Evolutionary conservation across 2,113 vertebrate species (phyloP), one percentile per base, ranked within the genome.

Genomic region (Turnix velox): DNA sequence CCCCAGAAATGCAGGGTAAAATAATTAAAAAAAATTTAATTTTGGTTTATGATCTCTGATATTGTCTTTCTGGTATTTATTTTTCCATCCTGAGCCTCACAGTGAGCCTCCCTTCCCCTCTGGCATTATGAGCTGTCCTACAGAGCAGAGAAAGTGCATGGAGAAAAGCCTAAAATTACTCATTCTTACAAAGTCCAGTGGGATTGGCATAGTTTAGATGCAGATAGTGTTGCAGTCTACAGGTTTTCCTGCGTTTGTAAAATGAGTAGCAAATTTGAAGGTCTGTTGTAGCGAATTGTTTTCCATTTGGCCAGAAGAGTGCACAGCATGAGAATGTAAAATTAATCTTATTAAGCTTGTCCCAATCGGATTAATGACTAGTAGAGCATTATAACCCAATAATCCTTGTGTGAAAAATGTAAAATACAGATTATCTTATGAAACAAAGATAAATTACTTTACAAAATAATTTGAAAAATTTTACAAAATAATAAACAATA

Each of bases 51-150:
- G 52, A 15, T 92, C 58, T 94, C 67, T 94, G 33, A 42, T 75
- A 97, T 20, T 52, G 73, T 87, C 78, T 97, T 86, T 48, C 94
- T 79, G 42, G 81, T 94, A 84, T 69, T 80, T 72, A 96, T 58
- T 77, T 58, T 74, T 81, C 96, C 67, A 12, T 94, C 95, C 58
- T 85, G 46, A 40, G 89, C 31, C 20, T 80, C 76, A 25, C 12
- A 39, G 35, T 7, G 57, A 89, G 55, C 54, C 22, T 84, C 81
- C 31, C 90, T 90, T 28, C 73, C 58, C n/a, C 18, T 77, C 82
- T 61, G 63, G 24, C 52, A 31, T 4, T 24, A 48, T 46, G 57
- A 51, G 45, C 59, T 76, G 59, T 76, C 85, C 92, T 54, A 81
- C 65, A 74, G 18, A 5, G 48, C 28, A 13, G 89, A 92, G 27